Conservation (phyloP, 2,797 vertebrate species). For the Amazona finschi region DNA sequence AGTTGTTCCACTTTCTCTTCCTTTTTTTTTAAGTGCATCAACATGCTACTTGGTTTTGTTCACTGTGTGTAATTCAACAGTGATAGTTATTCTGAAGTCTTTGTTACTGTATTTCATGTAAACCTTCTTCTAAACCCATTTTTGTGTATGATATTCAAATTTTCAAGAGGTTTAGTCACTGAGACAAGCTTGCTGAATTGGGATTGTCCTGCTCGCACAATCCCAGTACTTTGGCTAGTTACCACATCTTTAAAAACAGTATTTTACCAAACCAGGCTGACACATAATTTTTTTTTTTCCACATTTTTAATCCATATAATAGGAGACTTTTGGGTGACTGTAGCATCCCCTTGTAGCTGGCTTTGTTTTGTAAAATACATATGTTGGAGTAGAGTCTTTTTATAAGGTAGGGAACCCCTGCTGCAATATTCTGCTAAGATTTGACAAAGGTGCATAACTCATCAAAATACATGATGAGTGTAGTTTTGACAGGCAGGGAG, state of each 20-base stretch:
- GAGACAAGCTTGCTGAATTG: neutral
- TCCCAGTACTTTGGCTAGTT: neutral
- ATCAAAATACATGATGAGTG: neutral
- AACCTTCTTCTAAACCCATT: neutral
- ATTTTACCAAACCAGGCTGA: neutral
- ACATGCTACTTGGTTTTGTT: neutral
- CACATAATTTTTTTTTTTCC: neutral
- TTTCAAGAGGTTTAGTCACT: neutral
- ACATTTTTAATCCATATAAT: neutral
- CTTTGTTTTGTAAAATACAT: neutral
- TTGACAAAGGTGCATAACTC: neutral
- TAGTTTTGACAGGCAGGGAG: neutral
- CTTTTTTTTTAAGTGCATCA: neutral
- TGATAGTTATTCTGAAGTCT: neutral
- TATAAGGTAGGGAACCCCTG: neutral
- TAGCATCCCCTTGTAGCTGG: neutral
- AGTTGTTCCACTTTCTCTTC: neutral
- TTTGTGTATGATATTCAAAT: neutral
- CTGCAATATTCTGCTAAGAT: neutral
- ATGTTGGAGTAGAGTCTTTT: neutral
- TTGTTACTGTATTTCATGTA: neutral
- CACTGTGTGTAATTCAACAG: neutral
- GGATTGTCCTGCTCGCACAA: neutral
- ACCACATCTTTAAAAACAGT: neutral
- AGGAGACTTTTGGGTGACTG: neutral